phyloP scores from a whole-genome alignment of 2,113 vertebrate genomes.

The Bucco capensis region DNA sequence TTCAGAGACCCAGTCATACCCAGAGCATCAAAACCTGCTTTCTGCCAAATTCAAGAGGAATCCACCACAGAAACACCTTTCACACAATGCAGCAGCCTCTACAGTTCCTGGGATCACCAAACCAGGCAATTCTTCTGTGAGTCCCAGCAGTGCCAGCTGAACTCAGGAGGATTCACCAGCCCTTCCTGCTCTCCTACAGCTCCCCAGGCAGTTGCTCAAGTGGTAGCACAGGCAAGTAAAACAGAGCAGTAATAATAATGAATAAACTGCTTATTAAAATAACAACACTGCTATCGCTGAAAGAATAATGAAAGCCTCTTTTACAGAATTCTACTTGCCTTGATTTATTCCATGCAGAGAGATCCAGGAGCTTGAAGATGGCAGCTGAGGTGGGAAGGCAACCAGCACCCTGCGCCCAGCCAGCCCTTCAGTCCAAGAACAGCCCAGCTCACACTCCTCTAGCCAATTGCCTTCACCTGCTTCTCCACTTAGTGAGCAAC shows the following conservation, averaged over 20 bases:
- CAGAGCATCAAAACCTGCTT: neutral
- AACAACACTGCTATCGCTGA: neutral
- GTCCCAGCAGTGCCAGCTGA: neutral
- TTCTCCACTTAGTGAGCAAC: neutral
- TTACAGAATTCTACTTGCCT: neutral
- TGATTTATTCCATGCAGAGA: neutral
- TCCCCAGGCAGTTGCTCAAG: neutral
- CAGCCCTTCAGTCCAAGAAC: neutral
- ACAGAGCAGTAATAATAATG: neutral
- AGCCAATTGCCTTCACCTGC: neutral
- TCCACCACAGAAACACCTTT: neutral
- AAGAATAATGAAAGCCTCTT: neutral
- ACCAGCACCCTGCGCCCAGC: neutral
- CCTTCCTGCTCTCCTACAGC: no score
- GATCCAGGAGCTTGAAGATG: neutral
- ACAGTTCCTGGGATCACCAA: neutral
- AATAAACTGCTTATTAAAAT: constrained; percentile 22
- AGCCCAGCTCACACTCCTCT: neutral
- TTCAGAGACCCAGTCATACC: constrained; percentile 4
- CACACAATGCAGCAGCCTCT: neutral
- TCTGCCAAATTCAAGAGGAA: neutral
- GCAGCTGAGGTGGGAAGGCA: neutral
- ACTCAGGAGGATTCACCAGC: neutral
- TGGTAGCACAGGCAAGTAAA: neutral
- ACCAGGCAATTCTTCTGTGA: neutral